These are phyloP conservation scores for Napeogenes inachia DNA, from an alignment of 2,888 invertebrate genomes.

Conservation along the genomic window DNA sequence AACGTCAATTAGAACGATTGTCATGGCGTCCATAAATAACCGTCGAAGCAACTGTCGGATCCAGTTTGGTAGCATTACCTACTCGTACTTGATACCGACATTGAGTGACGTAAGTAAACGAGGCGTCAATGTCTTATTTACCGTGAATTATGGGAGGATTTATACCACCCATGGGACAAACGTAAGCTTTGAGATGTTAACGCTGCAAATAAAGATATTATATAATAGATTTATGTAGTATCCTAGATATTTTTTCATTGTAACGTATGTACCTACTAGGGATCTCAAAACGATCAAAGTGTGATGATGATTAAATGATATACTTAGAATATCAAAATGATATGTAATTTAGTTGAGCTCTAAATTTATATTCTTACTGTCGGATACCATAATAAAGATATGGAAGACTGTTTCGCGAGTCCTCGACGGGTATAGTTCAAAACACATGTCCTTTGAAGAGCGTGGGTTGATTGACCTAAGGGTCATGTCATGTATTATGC, in stretches of 20 bases:
- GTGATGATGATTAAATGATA: no score
- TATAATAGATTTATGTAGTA: not conserved
- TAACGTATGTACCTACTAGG: no score
- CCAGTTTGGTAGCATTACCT: conserved; percentile 42
- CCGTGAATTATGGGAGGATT: conserved; percentile 24
- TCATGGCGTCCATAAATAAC: conserved; percentile 62
- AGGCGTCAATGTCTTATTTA: conserved; percentile 35
- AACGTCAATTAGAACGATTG: conserved; percentile 70
- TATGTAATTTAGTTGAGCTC: no score
- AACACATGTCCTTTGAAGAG: conserved; percentile 22
- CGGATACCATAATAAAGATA: not conserved
- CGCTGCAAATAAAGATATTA: conserved; percentile 4
- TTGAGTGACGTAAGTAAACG: conserved; percentile 38
- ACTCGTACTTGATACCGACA: conserved; percentile 34
- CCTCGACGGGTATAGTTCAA: not conserved
- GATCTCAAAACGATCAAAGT: no score
- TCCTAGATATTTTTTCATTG: no score
- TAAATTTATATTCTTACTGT: no score
- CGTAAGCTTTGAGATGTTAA: not conserved
- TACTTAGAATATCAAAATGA: no score
- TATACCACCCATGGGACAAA: conserved; percentile 18
- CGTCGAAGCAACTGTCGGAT: conserved; percentile 44
- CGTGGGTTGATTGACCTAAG: conserved; percentile 22
- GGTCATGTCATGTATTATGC: conserved; percentile 28
- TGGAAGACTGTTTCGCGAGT: not conserved